Evolutionary conservation across 2,888 invertebrate species (phyloP).

Genomic region (Gryllus longicercus): DNA sequence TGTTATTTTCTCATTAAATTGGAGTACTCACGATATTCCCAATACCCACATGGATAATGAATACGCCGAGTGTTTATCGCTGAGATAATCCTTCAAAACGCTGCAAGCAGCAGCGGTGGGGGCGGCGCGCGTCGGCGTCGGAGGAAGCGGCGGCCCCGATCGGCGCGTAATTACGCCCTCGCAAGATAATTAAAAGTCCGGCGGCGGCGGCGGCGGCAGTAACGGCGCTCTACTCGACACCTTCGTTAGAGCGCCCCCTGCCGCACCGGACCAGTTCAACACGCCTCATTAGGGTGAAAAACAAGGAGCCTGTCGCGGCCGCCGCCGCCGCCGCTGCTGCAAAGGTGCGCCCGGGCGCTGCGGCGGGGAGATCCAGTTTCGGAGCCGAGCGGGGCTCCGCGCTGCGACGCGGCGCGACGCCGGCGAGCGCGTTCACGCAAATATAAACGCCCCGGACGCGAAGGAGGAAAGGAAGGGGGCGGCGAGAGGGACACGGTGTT

Average conservation of each 20-base stretch:
- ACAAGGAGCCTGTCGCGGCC: constrained; percentile 5
- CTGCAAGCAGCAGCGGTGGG: not conserved
- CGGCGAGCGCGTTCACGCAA: too few relatives aligned
- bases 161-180: not conserved
- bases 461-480: too few relatives aligned
- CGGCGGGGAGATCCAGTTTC: too few relatives aligned
- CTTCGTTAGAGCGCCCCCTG: not conserved
- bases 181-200: constrained; percentile 6
- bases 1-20: too few relatives aligned
- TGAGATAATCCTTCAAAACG: too few relatives aligned
- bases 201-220: not conserved
- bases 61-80: too few relatives aligned
- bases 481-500: too few relatives aligned
- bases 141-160: not conserved
- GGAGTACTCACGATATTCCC: too few relatives aligned
- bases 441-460: too few relatives aligned
- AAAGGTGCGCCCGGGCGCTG: not conserved
- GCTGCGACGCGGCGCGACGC: too few relatives aligned
- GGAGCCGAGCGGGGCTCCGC: too few relatives aligned
- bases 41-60: too few relatives aligned
- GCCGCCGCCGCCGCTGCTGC: constrained; percentile 3
- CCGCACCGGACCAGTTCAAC: not conserved
- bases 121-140: not conserved
- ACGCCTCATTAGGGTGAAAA: constrained; percentile 7
- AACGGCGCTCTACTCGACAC: not conserved